These are phyloP conservation scores for Machaerirhynchus nigripectus DNA, from an alignment of 2,113 vertebrate genomes.

Conservation along the genomic window DNA sequence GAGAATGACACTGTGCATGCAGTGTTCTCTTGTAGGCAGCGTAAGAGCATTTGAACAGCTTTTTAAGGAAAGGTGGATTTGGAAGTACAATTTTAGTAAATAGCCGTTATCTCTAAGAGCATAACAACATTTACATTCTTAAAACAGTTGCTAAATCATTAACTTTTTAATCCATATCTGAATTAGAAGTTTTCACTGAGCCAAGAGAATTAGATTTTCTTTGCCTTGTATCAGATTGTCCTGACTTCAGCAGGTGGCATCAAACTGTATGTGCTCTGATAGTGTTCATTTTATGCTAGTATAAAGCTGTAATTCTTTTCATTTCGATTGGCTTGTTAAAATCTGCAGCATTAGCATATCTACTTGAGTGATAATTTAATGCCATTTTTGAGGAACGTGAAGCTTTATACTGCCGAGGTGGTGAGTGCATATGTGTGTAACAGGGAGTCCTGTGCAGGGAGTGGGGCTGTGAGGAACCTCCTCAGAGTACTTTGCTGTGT, in stretches of 20 bases:
- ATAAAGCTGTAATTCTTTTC: not conserved
- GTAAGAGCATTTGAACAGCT: conserved; percentile 23
- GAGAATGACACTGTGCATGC: conserved; percentile 25
- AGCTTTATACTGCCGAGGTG: not conserved
- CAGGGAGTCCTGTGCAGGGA: not conserved
- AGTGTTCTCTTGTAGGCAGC: not conserved
- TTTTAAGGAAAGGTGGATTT: conserved; percentile 38
- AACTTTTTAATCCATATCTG: not conserved
- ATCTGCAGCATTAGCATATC: not conserved
- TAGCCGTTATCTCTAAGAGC: not conserved
- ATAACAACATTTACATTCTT: not conserved
- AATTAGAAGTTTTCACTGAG: not conserved
- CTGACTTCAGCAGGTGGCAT: not conserved
- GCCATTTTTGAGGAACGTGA: not conserved
- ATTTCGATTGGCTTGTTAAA: not conserved
- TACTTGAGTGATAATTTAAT: not conserved
- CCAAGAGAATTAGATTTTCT: not conserved
- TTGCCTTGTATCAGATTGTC: not conserved
- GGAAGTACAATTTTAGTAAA: conserved; percentile 5
- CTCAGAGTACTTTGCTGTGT: not conserved
- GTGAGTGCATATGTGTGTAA: rapidly evolving
- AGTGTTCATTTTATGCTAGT: not conserved
- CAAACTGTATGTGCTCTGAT: not conserved
- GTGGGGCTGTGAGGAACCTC: not conserved
- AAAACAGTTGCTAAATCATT: conserved; percentile 16